Base-by-base conservation (phyloP, 2,888 invertebrate species). In the Camptogramma bilineatum region DNA sequence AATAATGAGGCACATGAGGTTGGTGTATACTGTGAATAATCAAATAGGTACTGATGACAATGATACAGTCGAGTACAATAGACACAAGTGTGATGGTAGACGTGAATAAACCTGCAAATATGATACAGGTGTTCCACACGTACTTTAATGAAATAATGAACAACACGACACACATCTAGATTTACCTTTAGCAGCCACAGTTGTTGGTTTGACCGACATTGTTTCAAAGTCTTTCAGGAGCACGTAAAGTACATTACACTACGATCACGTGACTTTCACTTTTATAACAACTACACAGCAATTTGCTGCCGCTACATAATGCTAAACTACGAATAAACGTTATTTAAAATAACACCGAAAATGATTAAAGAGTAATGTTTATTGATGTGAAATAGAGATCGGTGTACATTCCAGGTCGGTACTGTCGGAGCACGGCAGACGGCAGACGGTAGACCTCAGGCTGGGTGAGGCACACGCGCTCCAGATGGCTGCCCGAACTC, bases 121-220 rank as follows among this genome's bases (percentile, higher is more conserved):
- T 46, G 31, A 34, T 19, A 62, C 61, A 62, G 58, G 53, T 66
- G 65, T 56, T 51, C 51, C 39, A 2, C 46, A 51, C 9, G 18
- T 48, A 24, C 24, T 7, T 51, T 28, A 52, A 28, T 47, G 10
- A 16, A 52, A 48, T 42, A 51, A 53, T 53, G 50, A 57, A 51
- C 13, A 44, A 57, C 3, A 21, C 63, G 57, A 50, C 24, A 56
- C 13, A 13, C 8, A 55, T 50, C 24, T 55, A 59, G 18, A 69
- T 70, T 83, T 87, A 88, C 88, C 88, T 86, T 86, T 83, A 57
- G 81, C 71, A 51, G 83, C 76, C 48, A 87, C 84, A 67, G 88
- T 78, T 18, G 87, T 78, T 51, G 87, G 85, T 70, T 85, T 81
- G 65, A 79, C 80, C 56, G 89, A 86, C 90, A 90, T 90, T 52